Evolutionary conservation across 2,113 vertebrate genomes (phyloP).

Genomic region (Plecotus auritus): DNA sequence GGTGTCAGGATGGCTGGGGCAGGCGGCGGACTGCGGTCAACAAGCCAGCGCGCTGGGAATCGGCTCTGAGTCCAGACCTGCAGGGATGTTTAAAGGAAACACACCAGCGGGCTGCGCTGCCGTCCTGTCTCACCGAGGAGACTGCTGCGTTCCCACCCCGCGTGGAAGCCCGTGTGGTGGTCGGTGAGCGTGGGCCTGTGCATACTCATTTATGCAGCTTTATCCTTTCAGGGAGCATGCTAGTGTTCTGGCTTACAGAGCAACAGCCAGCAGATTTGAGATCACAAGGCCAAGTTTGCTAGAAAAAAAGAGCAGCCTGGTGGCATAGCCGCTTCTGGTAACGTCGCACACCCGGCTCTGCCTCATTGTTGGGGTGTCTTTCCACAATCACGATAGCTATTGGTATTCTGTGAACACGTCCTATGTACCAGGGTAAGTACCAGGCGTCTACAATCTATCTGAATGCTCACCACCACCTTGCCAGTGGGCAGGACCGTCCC

Average conservation of each 20-base stretch:
- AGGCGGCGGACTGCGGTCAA: not conserved
- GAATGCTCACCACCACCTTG: not conserved
- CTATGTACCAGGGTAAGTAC: not conserved
- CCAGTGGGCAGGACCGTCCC: rapidly evolving
- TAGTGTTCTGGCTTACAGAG: not conserved
- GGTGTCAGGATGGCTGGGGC: not conserved
- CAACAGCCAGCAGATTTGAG: not conserved
- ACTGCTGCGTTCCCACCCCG: rapidly evolving
- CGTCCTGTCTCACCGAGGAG: rapidly evolving
- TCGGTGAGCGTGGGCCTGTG: not conserved
- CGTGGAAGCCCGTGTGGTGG: rapidly evolving
- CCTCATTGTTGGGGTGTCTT: not conserved
- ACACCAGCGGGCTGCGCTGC: rapidly evolving
- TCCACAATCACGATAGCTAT: not conserved
- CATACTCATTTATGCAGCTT: not conserved
- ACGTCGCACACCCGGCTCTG: rapidly evolving
- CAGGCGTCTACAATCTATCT: not conserved
- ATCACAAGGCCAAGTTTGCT: not conserved
- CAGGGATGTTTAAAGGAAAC: rapidly evolving
- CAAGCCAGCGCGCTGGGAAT: not conserved
- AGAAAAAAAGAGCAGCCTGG: not conserved
- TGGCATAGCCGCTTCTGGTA: not conserved
- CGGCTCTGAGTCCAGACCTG: not conserved
- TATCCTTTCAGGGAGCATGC: not conserved
- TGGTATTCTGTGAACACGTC: not conserved